Evolutionary conservation across 2,113 vertebrate genomes (phyloP).

Genomic region (Pseudorasbora parva): DNA sequence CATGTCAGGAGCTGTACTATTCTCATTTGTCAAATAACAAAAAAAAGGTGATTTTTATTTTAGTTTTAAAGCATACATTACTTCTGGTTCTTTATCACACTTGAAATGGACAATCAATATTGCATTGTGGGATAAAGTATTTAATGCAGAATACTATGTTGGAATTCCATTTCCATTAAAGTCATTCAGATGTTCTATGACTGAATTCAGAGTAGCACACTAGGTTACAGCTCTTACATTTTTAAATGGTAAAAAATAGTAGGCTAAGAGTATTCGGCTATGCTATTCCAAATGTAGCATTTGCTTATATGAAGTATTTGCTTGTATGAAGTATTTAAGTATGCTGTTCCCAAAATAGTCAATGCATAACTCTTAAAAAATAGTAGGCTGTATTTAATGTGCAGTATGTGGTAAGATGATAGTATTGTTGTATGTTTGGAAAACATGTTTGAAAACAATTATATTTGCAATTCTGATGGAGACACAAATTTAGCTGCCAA

Average conservation of each 20-base stretch:
- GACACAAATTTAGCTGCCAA: neutral
- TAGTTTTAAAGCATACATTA: neutral
- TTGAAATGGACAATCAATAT: neutral
- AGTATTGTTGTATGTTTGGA: neutral
- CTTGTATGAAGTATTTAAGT: no score
- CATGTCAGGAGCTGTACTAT: no score
- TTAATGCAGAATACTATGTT: neutral
- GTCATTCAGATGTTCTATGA: neutral
- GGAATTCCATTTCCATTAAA: neutral
- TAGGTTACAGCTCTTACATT: neutral
- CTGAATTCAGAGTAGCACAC: neutral
- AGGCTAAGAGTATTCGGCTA: neutral
- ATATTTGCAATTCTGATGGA: neutral
- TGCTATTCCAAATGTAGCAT: neutral
- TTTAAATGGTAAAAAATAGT: neutral
- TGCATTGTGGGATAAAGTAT: neutral
- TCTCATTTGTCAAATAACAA: no score
- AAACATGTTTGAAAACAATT: neutral
- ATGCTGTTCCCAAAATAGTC: neutral
- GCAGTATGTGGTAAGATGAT: neutral
- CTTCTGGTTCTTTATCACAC: neutral
- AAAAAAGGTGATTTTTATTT: no score
- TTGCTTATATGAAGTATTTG: no score
- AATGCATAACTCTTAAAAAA: neutral
- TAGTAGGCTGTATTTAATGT: neutral